Percentiles rank a stretch among this genome's conserved stretches.
These are phyloP conservation scores for Toxonevra muliebris DNA, from an alignment of 2,888 invertebrate genomes.

Conservation along the genomic window DNA sequence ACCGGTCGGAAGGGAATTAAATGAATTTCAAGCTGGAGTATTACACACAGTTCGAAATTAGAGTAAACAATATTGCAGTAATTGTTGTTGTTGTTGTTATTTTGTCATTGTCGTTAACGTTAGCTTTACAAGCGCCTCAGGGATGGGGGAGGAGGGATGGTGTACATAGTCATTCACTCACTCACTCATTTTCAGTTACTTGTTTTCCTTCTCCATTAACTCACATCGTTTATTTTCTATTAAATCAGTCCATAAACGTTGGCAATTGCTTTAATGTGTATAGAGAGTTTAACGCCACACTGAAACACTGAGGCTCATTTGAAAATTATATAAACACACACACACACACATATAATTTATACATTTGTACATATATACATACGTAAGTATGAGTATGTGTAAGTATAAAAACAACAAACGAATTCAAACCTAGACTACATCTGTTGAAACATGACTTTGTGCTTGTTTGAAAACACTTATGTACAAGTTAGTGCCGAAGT, in stretches of 20 bases:
- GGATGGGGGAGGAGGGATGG: no score
- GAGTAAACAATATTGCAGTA: slow-evolving; percentile 40
- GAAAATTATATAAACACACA: slow-evolving; percentile 37
- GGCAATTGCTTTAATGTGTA: slow-evolving; percentile 59
- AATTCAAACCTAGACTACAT: slow-evolving; percentile 40
- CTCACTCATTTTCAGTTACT: not conserved
- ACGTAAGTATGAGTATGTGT: slow-evolving; percentile 27
- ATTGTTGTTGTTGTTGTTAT: slow-evolving; percentile 48
- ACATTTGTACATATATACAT: slow-evolving; percentile 37
- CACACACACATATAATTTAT: slow-evolving; percentile 37
- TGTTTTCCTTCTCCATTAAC: slow-evolving; percentile 37
- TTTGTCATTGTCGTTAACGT: slow-evolving; percentile 10
- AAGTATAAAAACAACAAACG: slow-evolving; percentile 27
- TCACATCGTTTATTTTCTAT: slow-evolving; percentile 48
- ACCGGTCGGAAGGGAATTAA: slow-evolving; percentile 49
- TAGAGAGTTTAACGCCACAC: slow-evolving; percentile 50
- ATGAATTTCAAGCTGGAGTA: slow-evolving; percentile 47
- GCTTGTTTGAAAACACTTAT: slow-evolving; percentile 54
- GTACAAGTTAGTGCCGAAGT: slow-evolving; percentile 53
- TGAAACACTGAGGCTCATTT: slow-evolving; percentile 38
- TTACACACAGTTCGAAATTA: slow-evolving; percentile 33
- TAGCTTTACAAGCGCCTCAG: no score
- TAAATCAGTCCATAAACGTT: slow-evolving; percentile 62
- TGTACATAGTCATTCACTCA: no score
- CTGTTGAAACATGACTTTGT: slow-evolving; percentile 59